Percentiles rank a stretch among this genome's conserved stretches.
These are phyloP conservation scores for Xylophagus ater DNA, from an alignment of 2,888 invertebrate genomes.

Conservation along the genomic window DNA sequence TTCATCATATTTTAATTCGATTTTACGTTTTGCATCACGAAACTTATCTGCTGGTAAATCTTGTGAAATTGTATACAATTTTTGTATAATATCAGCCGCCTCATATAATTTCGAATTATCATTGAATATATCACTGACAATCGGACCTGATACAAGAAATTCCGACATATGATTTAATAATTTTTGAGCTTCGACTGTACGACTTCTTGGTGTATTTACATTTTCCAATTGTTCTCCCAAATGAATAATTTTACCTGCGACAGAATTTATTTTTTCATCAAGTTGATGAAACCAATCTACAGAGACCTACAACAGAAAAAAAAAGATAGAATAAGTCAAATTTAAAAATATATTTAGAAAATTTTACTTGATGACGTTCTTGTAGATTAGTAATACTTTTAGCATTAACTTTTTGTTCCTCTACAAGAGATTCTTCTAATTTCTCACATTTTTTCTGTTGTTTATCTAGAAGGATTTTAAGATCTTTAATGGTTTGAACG, in stretches of 20 bases:
- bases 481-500: conserved; percentile 79
- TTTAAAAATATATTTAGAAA: too few relatives aligned
- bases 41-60: conserved; percentile 84
- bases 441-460: conserved; percentile 78
- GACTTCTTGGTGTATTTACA: conserved; percentile 85
- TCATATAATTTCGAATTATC: conserved; percentile 70
- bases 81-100: conserved; percentile 96
- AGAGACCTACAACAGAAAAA: conserved; percentile 56
- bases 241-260: conserved; percentile 94
- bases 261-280: conserved; percentile 91
- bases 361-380: conserved; percentile 67
- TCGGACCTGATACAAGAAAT: conserved; percentile 76
- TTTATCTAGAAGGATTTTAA: conserved; percentile 65
- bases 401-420: conserved; percentile 76
- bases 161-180: conserved; percentile 86
- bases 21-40: conserved; percentile 73
- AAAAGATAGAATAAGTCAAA: too few relatives aligned
- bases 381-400: conserved; percentile 70
- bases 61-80: conserved; percentile 88
- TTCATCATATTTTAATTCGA: conserved; percentile 79
- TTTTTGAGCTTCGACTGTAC: conserved; percentile 91
- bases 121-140: conserved; percentile 75
- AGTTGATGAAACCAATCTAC: conserved; percentile 82
- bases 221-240: conserved; percentile 97
- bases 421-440: conserved; percentile 67